Conservation (phyloP, 2,797 vertebrate species). For the Choloepus didactylus region DNA sequence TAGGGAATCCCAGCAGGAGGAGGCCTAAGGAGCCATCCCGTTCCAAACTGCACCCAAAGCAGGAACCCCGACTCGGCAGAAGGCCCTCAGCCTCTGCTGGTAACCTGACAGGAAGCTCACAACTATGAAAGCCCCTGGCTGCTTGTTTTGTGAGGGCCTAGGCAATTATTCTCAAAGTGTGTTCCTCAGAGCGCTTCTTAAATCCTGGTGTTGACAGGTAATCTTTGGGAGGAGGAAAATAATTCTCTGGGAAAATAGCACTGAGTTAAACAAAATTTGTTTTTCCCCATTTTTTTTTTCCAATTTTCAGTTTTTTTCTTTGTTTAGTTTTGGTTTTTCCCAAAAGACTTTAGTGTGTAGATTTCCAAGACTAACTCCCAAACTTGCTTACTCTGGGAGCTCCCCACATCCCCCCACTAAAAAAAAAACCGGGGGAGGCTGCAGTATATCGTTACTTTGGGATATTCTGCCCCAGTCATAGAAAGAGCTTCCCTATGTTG, state of each 20-base stretch:
- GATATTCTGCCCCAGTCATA: background rate
- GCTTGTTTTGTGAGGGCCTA: background rate
- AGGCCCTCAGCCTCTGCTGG: background rate
- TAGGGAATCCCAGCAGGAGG: too few species aligned
- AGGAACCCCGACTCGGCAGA: background rate
- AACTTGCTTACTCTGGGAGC: background rate
- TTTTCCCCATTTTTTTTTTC: background rate
- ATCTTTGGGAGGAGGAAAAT: background rate
- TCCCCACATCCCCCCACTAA: background rate
- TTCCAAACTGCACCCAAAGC: background rate
- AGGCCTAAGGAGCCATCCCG: too few species aligned
- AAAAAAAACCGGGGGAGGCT: background rate
- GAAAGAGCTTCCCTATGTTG: background rate
- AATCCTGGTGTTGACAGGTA: background rate
- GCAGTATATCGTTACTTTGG: background rate
- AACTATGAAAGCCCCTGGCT: background rate
- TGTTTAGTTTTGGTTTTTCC: slow-evolving; percentile 39
- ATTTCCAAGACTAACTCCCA: background rate
- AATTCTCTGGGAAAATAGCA: background rate
- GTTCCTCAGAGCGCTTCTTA: background rate
- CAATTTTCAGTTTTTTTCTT: background rate
- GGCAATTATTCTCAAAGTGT: background rate
- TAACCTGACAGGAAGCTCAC: background rate
- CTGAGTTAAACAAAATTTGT: background rate
- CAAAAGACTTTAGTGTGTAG: background rate